Percentiles rank a stretch among this genome's conserved stretches.
Evolutionary conservation across 1,140 invertebrate species (phyloP).

Genomic region (Anagrus nilaparvatae): DNA sequence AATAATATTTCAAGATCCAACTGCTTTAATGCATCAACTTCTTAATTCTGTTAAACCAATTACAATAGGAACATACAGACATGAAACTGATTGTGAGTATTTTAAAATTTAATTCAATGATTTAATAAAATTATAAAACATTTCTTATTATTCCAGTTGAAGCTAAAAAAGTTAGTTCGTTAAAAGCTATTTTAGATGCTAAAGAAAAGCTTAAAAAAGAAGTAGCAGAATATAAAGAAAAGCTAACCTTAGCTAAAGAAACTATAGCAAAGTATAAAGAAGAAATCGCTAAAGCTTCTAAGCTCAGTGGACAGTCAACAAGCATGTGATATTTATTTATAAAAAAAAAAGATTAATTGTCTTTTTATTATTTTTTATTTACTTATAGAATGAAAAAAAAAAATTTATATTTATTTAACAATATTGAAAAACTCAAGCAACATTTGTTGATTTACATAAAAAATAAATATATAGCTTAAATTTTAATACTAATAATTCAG

Average conservation of each 20-base stretch:
- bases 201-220: constrained; percentile 77
- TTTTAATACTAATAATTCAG: too few relatives aligned
- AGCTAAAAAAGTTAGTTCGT: constrained; percentile 74
- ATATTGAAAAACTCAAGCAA: too few relatives aligned
- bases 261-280: constrained; percentile 82
- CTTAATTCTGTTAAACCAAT: constrained; percentile 67
- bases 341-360: too few relatives aligned
- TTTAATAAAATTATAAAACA: too few relatives aligned
- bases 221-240: constrained; percentile 78
- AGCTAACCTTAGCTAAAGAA: constrained; percentile 79
- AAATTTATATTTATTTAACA: too few relatives aligned
- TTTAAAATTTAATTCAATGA: background rate
- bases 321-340: constrained; percentile 16
- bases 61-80: constrained; percentile 63
- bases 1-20: constrained; percentile 95
- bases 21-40: constrained; percentile 83
- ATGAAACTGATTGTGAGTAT: constrained; percentile 85
- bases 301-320: constrained; percentile 27
- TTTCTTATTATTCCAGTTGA: constrained; percentile 62
- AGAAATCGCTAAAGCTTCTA: constrained; percentile 62
- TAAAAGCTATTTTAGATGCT: constrained; percentile 67
- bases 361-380: too few relatives aligned
- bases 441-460: too few relatives aligned
- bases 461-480: too few relatives aligned
- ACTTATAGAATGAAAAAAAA: too few relatives aligned